Conservation (phyloP, 2,797 vertebrate genomes). For the Propithecus deckenii region DNA sequence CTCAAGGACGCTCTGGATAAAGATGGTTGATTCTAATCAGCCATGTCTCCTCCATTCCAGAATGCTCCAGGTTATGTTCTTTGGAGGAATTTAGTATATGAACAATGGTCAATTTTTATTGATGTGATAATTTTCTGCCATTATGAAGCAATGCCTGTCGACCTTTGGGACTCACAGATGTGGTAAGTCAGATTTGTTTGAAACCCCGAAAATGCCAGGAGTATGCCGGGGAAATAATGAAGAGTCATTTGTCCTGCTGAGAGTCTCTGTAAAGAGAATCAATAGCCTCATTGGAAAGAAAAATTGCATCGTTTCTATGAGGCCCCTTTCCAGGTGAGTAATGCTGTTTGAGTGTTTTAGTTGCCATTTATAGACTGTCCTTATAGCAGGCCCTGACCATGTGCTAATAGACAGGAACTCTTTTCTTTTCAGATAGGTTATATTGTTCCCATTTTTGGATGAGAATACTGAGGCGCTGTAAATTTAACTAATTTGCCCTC, state of each 20-base stretch:
- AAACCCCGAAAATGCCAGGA: constrained; percentile 67
- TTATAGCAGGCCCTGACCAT: not conserved
- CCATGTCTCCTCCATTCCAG: not conserved
- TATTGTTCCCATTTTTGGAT: not conserved
- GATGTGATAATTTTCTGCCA: constrained; percentile 80
- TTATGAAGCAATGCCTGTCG: constrained; percentile 73
- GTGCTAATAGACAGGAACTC: not conserved
- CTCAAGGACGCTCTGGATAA: not conserved
- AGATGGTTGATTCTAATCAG: not conserved
- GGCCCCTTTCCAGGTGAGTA: constrained; percentile 65
- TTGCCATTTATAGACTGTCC: constrained; percentile 21
- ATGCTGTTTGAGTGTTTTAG: constrained; percentile 53
- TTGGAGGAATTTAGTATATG: constrained; percentile 71
- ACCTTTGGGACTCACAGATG: constrained; percentile 78
- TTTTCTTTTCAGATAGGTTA: not conserved
- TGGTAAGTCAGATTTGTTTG: constrained; percentile 77
- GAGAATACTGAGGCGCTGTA: not conserved
- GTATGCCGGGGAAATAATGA: constrained; percentile 78
- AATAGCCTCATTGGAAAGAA: constrained; percentile 80
- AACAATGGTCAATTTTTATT: constrained; percentile 75
- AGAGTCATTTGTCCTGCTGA: constrained; percentile 80
- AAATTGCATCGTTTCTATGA: constrained; percentile 79
- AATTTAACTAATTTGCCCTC: not conserved
- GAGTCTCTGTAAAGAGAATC: constrained; percentile 83
- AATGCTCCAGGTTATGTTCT: not conserved